These are phyloP conservation scores for Rhinogobio ventralis DNA, from an alignment of 2,797 vertebrate species.

Conservation along the genomic window DNA sequence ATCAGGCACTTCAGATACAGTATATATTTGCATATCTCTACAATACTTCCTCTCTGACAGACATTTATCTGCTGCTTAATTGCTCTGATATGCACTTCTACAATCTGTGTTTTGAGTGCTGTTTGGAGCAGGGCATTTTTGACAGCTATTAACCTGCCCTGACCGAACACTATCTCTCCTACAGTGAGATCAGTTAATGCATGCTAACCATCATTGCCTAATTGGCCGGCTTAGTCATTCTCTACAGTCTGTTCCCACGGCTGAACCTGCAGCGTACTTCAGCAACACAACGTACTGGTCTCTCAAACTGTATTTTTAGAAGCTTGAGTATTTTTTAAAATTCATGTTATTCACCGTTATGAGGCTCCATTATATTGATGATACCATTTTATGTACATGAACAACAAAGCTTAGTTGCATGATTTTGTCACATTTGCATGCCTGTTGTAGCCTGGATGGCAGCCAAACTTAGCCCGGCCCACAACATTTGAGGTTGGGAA, in stretches of 20 bases:
- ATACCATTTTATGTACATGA: constrained; percentile 31
- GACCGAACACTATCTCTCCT: constrained; percentile 28
- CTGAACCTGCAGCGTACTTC: constrained; percentile 36
- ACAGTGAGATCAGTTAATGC: constrained; percentile 39
- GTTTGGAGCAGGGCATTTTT: constrained; percentile 21
- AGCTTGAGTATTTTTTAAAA: constrained; percentile 15
- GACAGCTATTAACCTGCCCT: constrained; percentile 42
- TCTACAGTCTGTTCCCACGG: constrained; percentile 36
- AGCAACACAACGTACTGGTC: neutral
- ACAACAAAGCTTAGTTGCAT: constrained; percentile 23
- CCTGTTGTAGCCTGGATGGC: too few relatives aligned
- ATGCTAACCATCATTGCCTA: constrained; percentile 41
- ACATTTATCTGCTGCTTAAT: constrained; percentile 32
- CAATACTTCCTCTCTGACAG: neutral
- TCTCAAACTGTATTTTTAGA: constrained; percentile 42
- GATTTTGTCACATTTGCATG: constrained; percentile 39
- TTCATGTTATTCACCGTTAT: constrained; percentile 36
- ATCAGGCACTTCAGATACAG: constrained; percentile 27
- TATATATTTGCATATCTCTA: neutral
- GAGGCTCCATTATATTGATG: constrained; percentile 40
- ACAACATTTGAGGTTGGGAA: too few relatives aligned
- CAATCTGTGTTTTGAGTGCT: constrained; percentile 35
- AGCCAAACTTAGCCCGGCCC: too few relatives aligned
- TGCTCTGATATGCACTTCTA: constrained; percentile 19
- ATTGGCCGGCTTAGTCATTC: constrained; percentile 53